Base-by-base conservation (phyloP, 2,888 invertebrate genomes). In the Patella ulyssiponensis region DNA sequence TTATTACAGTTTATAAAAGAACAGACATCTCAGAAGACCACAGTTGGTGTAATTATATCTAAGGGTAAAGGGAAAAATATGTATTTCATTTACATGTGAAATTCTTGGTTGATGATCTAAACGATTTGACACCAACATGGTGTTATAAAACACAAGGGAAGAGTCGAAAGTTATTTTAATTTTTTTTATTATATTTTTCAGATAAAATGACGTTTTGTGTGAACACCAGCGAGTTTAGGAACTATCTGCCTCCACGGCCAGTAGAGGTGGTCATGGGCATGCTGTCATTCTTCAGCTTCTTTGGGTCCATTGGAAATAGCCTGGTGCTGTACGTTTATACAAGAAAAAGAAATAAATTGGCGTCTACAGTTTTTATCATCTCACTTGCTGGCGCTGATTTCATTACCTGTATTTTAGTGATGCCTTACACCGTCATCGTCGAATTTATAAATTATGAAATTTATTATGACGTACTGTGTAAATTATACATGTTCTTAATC, bases 251-350 rank as follows among this genome's bases (percentile, higher is more conserved):
- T 23, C 81, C 78, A 14, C 75, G 76, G 1, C 78, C 81, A 15
- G 80, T 81, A 3, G 71, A 83, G 9, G 75, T 79, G 1, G 85
- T 89, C 7, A 83, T 88, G 76, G 85, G 80, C 4, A 82, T 89
- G 74, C 81, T 91, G 56, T 82, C 86, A 9, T 80, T 89, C 73
- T 86, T 91, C 73, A 84, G 86, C 74, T 80, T 90, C 12, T 81
- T 87, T 23, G 91, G 91, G 51, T 88, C 87, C 7, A 84, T 86
- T 12, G 91, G 90, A 3, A 91, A 91, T 78, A 85, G 87, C 4
- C 80, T 90, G 7, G 91, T 91, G 5, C 82, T 91, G 7, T 90
- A 89, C 78, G 90, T 91, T 2, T 91, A 90, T 79, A 78, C 84
- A 1, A 82, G 81, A 69, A 87, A 87, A 52, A 84, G 85, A 33